Conservation (phyloP, 2,113 vertebrate species). For the Carollia perspicillata region DNA sequence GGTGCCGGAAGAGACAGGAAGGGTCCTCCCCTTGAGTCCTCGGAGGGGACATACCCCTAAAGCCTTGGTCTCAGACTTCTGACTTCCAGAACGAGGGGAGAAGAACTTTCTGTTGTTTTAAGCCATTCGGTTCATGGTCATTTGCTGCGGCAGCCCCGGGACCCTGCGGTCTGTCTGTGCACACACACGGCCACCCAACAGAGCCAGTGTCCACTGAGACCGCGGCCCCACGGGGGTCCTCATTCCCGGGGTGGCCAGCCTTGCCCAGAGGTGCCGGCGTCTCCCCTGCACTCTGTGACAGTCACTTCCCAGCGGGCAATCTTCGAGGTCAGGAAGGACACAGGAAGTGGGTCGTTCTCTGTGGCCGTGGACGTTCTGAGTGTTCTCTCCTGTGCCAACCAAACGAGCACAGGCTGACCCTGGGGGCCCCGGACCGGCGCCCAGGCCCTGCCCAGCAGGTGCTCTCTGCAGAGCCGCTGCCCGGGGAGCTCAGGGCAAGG, state of each 20-base stretch:
- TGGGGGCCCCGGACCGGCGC: no score
- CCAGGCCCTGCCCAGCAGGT: background rate
- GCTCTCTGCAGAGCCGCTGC: background rate
- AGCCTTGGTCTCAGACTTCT: background rate
- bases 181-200: rapidly evolving
- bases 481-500: rapidly evolving
- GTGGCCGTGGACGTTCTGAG: background rate
- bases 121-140: background rate
- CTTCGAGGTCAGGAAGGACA: background rate
- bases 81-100: background rate
- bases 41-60: rapidly evolving
- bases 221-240: background rate
- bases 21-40: background rate
- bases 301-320: rapidly evolving
- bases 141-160: background rate
- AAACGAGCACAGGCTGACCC: background rate
- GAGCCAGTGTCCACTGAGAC: rapidly evolving
- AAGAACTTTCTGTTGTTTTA: background rate
- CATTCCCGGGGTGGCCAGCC: rapidly evolving
- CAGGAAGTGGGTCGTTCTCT: background rate
- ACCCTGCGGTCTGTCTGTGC: no score
- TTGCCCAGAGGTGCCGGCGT: rapidly evolving
- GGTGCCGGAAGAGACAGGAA: no score
- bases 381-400: background rate
- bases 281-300: rapidly evolving